A percentile compares a stretch with the other conserved stretches of the same genome.
These are phyloP conservation scores for Colaptes auratus DNA, from an alignment of 2,113 vertebrate genomes.

Conservation along the genomic window DNA sequence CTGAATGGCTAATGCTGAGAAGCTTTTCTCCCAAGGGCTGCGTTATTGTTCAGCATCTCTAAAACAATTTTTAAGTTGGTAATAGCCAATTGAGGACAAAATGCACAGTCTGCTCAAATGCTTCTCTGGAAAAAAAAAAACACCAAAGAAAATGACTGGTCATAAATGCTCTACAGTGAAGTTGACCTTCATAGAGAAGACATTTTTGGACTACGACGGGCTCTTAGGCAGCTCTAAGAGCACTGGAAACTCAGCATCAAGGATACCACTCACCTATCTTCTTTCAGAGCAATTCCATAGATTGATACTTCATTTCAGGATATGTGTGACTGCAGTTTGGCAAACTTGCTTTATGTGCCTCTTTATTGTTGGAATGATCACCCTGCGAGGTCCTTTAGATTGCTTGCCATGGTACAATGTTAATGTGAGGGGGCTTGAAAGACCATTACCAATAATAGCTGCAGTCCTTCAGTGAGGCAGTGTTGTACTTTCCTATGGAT, in stretches of 20 bases:
- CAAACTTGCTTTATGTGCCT: slow-evolving; percentile 32
- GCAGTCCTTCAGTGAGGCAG: not conserved
- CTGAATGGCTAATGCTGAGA: slow-evolving; percentile 22
- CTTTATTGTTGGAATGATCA: slow-evolving; percentile 37
- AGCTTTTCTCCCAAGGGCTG: not conserved
- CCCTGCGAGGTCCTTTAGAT: not conserved
- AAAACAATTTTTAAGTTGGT: slow-evolving; percentile 55
- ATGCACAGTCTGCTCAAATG: not conserved
- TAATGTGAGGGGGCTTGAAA: slow-evolving; percentile 34
- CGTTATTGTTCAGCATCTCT: slow-evolving; percentile 44
- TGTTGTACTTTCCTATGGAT: not conserved
- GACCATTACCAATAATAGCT: not conserved
- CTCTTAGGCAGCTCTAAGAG: not conserved
- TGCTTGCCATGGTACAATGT: not conserved
- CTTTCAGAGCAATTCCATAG: not conserved
- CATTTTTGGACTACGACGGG: not conserved
- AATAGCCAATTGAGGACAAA: slow-evolving; percentile 41
- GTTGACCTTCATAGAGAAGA: slow-evolving; percentile 18
- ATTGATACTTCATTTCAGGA: slow-evolving; percentile 24
- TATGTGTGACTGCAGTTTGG: not conserved
- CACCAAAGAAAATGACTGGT: slow-evolving; percentile 12
- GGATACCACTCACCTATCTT: not conserved
- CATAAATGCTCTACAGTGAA: not conserved
- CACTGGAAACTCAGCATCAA: not conserved
- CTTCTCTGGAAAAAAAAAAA: not conserved